A percentile compares a stretch with the other conserved stretches of the same genome.
Evolutionary conservation across 2,113 vertebrate genomes (phyloP).

Genomic region (Mobula hypostoma): DNA sequence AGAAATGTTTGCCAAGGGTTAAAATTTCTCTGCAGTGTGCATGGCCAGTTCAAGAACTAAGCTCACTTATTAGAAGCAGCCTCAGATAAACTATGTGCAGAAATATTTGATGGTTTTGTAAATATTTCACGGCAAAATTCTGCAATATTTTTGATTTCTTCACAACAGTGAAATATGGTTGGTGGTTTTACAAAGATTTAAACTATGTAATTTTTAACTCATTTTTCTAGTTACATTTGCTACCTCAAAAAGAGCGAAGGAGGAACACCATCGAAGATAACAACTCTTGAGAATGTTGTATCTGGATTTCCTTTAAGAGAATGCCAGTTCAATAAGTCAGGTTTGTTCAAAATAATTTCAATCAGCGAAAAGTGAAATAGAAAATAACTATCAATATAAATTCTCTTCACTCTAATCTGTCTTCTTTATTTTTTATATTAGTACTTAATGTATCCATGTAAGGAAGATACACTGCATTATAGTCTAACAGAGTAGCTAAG

Average conservation of each 20-base stretch:
- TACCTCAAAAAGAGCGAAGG: constrained; percentile 53
- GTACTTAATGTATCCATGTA: neutral
- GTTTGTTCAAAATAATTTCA: constrained; percentile 45
- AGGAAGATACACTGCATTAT: neutral
- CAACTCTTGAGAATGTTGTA: constrained; percentile 45
- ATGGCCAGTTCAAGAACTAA: neutral
- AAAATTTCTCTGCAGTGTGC: neutral
- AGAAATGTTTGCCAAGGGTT: neutral
- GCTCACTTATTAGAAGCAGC: neutral
- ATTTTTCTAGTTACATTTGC: constrained; percentile 54
- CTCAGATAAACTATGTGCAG: neutral
- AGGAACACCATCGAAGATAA: constrained; percentile 56
- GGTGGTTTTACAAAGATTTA: neutral
- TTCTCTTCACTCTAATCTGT: neutral
- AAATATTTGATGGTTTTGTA: no score
- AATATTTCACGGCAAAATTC: no score
- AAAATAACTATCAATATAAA: neutral
- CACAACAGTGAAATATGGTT: no score
- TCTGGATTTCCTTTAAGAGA: constrained; percentile 64
- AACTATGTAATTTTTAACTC: constrained; percentile 36
- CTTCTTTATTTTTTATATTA: neutral
- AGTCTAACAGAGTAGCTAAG: neutral
- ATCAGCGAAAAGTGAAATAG: neutral
- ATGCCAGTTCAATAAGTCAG: constrained; percentile 56
- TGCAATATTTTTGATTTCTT: no score